These are phyloP conservation scores for Osedax fenrisi DNA, from an alignment of 2,888 invertebrate genomes.

Conservation along the genomic window DNA sequence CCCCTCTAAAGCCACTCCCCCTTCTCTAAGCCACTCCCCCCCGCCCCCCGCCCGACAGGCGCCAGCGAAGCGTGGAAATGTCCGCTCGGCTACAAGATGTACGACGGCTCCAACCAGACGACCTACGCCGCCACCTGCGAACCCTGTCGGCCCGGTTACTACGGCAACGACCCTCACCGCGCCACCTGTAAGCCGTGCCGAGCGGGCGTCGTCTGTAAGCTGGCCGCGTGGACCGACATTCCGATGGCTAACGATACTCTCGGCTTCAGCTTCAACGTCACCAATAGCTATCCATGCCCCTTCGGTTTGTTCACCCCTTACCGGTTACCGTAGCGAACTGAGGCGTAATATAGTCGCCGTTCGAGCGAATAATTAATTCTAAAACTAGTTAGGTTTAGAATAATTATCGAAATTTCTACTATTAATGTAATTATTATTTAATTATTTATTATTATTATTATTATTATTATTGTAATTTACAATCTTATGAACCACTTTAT, in stretches of 20 bases:
- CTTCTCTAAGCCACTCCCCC: too few relatives aligned
- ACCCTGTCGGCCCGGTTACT: conserved; percentile 44
- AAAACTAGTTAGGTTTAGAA: too few relatives aligned
- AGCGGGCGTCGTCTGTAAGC: conserved; percentile 47
- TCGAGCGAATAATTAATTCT: too few relatives aligned
- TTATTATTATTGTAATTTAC: too few relatives aligned
- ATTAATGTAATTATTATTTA: too few relatives aligned
- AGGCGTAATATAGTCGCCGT: too few relatives aligned
- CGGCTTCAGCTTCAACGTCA: conserved; percentile 40
- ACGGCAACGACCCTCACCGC: conserved; percentile 42
- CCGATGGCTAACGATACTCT: conserved; percentile 42
- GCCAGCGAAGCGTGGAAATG: conserved; percentile 46
- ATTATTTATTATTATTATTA: too few relatives aligned
- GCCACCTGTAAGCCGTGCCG: conserved; percentile 42
- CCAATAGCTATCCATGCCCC: conserved; percentile 45
- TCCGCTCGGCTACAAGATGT: conserved; percentile 45
- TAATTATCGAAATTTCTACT: too few relatives aligned
- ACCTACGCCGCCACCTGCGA: conserved; percentile 46
- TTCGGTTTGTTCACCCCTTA: conserved; percentile 36
- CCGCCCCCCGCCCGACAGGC: conserved; percentile 35
- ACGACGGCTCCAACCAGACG: conserved; percentile 40
- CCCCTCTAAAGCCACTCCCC: too few relatives aligned
- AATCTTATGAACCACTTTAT: too few relatives aligned
- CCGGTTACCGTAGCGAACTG: too few relatives aligned
- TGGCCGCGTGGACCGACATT: conserved; percentile 42